These are phyloP conservation scores for Calidris pugnax DNA, from an alignment of 2,113 vertebrate species.

Conservation along the genomic window DNA sequence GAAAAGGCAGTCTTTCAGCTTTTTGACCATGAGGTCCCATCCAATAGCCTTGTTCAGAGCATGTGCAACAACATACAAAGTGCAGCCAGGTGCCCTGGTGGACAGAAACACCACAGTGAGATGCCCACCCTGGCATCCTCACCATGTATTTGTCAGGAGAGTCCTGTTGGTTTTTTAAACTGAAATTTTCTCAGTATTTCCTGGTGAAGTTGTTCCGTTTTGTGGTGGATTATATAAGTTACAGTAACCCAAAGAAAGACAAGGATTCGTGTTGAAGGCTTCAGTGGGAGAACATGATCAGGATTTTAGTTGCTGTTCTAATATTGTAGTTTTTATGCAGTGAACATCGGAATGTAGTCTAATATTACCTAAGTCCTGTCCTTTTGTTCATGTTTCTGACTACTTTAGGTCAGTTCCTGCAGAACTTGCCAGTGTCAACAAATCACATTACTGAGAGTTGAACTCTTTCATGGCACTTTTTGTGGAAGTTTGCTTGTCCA, in stretches of 20 bases:
- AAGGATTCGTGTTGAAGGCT: background rate
- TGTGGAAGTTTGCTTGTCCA: background rate
- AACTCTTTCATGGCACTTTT: background rate
- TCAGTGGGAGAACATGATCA: background rate
- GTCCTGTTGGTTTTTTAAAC: background rate
- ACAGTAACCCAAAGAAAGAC: background rate
- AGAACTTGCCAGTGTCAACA: background rate
- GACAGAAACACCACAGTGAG: background rate
- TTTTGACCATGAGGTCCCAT: background rate
- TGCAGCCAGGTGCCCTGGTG: rapidly evolving
- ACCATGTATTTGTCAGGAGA: background rate
- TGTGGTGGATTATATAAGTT: background rate
- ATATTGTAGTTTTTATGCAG: background rate
- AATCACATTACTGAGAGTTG: background rate
- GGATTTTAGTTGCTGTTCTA: background rate
- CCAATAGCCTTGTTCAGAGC: background rate
- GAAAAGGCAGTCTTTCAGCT: background rate
- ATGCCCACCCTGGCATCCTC: background rate
- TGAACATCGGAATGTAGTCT: background rate
- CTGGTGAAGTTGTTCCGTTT: background rate
- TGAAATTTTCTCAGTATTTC: background rate
- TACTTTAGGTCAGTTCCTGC: background rate
- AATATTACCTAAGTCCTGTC: background rate
- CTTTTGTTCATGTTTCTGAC: background rate
- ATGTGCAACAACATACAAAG: background rate